Conservation (phyloP, 2,113 vertebrate species). For the Isurus oxyrinchus region DNA sequence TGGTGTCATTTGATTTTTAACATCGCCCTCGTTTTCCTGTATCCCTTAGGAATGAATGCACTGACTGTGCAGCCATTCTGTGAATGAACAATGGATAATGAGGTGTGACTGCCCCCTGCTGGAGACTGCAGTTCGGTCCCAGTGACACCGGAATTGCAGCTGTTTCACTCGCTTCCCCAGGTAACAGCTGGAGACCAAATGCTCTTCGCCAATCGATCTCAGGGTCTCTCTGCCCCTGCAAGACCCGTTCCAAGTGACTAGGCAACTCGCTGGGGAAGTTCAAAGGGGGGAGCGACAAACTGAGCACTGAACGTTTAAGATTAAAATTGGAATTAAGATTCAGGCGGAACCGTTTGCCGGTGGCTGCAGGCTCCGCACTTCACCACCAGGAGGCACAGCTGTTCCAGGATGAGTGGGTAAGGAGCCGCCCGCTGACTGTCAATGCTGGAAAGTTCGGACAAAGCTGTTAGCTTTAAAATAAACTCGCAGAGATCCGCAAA, state of each 20-base stretch:
- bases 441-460: too few relatives aligned
- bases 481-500: too few relatives aligned
- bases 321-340: background rate
- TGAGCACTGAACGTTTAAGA: too few relatives aligned
- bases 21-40: too few relatives aligned
- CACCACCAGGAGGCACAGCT: background rate
- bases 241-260: too few relatives aligned
- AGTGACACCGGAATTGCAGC: background rate
- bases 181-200: too few relatives aligned
- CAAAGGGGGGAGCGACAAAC: too few relatives aligned
- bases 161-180: background rate
- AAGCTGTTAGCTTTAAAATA: too few relatives aligned
- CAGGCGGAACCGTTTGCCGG: background rate
- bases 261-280: too few relatives aligned
- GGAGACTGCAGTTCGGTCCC: background rate
- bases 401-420: background rate
- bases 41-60: background rate
- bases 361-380: background rate
- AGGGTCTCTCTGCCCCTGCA: background rate
- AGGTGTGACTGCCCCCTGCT: background rate
- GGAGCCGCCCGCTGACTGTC: too few relatives aligned
- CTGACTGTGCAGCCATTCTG: background rate
- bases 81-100: too few relatives aligned
- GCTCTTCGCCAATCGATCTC: too few relatives aligned
- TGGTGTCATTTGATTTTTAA: background rate